Evolutionary conservation across 2,113 vertebrate species (phyloP).

Genomic region (Panurus biarmicus): DNA sequence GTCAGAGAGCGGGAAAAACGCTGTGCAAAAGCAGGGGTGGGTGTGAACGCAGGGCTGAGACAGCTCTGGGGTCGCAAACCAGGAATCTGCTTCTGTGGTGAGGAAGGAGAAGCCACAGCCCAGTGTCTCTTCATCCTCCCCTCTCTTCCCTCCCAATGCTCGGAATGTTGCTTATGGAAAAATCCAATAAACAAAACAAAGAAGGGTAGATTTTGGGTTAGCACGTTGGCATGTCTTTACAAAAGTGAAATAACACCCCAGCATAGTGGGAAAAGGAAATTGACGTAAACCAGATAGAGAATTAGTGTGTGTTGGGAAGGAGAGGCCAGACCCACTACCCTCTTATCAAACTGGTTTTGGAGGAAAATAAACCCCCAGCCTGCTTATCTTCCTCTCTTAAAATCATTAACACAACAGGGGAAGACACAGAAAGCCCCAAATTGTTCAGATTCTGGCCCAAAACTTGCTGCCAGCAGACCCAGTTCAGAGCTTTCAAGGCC

Average conservation of each 20-base stretch:
- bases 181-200: not conserved
- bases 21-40: not conserved
- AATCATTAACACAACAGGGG: not conserved
- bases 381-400: not conserved
- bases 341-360: not conserved
- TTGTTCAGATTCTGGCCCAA: not conserved
- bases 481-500: not conserved
- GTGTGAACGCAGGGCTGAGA: not conserved
- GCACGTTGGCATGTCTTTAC: accelerated
- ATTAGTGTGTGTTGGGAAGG: not conserved
- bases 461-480: not conserved
- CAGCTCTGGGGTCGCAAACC: not conserved
- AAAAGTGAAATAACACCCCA: not conserved
- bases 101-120: not conserved
- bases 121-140: not conserved
- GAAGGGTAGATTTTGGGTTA: not conserved
- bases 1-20: not conserved
- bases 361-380: not conserved
- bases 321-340: not conserved
- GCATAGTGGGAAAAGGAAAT: not conserved
- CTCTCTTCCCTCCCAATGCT: not conserved
- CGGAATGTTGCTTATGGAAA: not conserved
- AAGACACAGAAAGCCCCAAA: not conserved
- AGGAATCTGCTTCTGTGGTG: not conserved
- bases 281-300: not conserved